A percentile compares a stretch with the other conserved stretches of the same genome.
Evolutionary conservation across 2,113 vertebrate genomes (phyloP).

Genomic region (Phainopepla nitens): DNA sequence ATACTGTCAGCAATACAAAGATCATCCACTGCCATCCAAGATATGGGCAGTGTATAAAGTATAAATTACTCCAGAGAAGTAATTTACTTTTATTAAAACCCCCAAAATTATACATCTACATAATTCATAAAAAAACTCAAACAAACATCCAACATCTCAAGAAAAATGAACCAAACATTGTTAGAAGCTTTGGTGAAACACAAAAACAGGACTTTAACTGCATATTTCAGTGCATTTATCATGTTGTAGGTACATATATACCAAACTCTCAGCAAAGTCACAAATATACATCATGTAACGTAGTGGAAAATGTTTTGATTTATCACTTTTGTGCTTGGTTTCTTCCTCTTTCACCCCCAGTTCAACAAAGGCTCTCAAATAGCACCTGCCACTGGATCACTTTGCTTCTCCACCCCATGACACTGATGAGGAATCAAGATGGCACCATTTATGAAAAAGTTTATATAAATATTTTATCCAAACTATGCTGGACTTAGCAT

Average conservation of each 20-base stretch:
- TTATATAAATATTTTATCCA: neutral
- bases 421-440: neutral
- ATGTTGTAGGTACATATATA: rapidly evolving
- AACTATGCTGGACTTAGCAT: neutral
- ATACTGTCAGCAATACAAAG: neutral
- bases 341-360: neutral
- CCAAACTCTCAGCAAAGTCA: neutral
- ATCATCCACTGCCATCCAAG: neutral
- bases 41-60: neutral
- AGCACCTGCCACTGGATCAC: neutral
- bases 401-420: neutral
- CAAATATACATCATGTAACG: neutral
- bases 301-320: neutral
- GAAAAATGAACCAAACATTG: neutral
- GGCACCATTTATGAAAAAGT: neutral
- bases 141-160: neutral
- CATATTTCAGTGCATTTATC: neutral
- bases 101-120: neutral
- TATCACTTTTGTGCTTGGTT: neutral
- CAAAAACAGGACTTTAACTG: neutral
- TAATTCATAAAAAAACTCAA: neutral
- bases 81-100: neutral
- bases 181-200: neutral
- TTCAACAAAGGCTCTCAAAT: neutral
- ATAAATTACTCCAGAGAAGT: neutral